Conservation (phyloP, 2,888 invertebrate genomes). For the Tanaodytes sp. region DNA sequence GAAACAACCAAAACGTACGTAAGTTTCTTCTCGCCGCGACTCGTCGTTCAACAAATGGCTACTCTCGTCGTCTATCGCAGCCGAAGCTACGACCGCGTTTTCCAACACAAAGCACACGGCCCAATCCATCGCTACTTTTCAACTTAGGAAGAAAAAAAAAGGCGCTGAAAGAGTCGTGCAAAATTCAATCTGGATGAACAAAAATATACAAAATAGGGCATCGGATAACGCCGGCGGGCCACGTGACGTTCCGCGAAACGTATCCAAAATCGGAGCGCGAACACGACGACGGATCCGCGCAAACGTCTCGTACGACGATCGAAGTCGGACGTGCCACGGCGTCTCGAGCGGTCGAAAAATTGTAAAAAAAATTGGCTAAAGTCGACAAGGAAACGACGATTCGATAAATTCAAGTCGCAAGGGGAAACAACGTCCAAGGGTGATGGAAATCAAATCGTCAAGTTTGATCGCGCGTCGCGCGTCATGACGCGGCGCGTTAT, state of each 20-base stretch:
- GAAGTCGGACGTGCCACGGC: constrained; percentile 20
- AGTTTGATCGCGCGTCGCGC: constrained; percentile 8
- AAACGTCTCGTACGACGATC: constrained; percentile 1
- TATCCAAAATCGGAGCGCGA: constrained; percentile 34
- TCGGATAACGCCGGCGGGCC: constrained; percentile 17
- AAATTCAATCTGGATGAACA: no score
- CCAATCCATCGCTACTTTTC: no score
- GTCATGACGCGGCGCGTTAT: constrained; percentile 19
- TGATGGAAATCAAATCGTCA: not conserved
- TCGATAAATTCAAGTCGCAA: no score
- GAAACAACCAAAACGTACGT: no score
- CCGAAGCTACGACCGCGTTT: no score
- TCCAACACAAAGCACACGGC: no score
- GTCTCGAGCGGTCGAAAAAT: no score
- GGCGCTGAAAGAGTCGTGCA: no score
- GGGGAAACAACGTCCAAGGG: not conserved
- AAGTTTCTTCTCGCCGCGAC: no score
- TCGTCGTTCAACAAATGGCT: constrained; percentile 25
- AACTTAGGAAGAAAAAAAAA: no score
- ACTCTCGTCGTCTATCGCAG: constrained; percentile 13
- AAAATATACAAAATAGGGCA: not conserved
- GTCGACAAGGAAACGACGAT: no score
- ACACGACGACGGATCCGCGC: constrained; percentile 1
- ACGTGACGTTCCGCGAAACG: constrained; percentile 22
- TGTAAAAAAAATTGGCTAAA: not conserved